Evolutionary conservation across 2,888 invertebrate genomes (phyloP).

Genomic region (Acanthosepion pharaonis): DNA sequence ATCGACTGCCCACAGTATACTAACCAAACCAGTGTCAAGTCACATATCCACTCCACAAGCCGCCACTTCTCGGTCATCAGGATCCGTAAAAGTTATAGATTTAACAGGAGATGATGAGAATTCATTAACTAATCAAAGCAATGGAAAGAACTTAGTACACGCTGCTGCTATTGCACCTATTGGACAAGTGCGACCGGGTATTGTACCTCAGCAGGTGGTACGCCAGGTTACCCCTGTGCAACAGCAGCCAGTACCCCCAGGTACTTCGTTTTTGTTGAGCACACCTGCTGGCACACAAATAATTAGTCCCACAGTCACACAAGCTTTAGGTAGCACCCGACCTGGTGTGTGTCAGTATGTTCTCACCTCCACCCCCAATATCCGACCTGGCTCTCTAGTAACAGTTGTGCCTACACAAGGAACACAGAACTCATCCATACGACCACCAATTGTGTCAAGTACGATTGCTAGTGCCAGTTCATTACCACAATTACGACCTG

Average conservation of each 20-base stretch:
- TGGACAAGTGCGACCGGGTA: slow-evolving; percentile 41
- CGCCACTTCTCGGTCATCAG: slow-evolving; percentile 45
- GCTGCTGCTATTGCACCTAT: slow-evolving; percentile 38
- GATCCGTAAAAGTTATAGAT: slow-evolving; percentile 62
- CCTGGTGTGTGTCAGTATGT: slow-evolving; percentile 56
- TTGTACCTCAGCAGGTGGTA: slow-evolving; percentile 51
- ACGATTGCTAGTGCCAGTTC: slow-evolving; percentile 43
- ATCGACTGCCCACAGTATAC: slow-evolving; percentile 46
- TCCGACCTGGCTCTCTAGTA: slow-evolving; percentile 58
- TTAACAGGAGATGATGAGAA: slow-evolving; percentile 66
- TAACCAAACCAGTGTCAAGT: slow-evolving; percentile 38
- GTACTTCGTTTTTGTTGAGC: slow-evolving; percentile 55
- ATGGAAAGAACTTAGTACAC: slow-evolving; percentile 33
- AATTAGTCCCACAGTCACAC: slow-evolving; percentile 48
- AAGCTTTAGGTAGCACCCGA: slow-evolving; percentile 49
- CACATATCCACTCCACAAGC: slow-evolving; percentile 34
- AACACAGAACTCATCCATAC: slow-evolving; percentile 46
- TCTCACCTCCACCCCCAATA: slow-evolving; percentile 56
- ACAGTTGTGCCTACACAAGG: slow-evolving; percentile 52
- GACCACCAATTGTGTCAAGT: slow-evolving; percentile 49
- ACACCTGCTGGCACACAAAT: slow-evolving; percentile 55
- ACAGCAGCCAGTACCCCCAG: slow-evolving; percentile 48
- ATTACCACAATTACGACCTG: slow-evolving; percentile 52
- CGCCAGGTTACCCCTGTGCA: slow-evolving; percentile 52
- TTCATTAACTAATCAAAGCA: slow-evolving; percentile 46